Percentiles rank a stretch among this genome's conserved stretches.
Conservation (phyloP, 2,797 vertebrate genomes). For the Tokudaia muenninki region DNA sequence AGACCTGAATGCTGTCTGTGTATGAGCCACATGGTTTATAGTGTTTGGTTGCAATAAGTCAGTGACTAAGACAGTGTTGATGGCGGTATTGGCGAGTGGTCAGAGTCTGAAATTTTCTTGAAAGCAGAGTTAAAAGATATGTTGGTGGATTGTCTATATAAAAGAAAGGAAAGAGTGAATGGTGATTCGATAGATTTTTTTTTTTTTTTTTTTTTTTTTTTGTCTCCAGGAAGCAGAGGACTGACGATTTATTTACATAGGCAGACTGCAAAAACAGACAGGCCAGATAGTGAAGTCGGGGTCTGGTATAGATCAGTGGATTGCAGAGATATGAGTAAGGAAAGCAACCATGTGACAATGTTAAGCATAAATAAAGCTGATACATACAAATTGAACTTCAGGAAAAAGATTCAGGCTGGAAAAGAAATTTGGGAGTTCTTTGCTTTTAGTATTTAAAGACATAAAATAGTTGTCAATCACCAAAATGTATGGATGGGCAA, state of each 20-base stretch:
- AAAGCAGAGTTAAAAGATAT: constrained; percentile 11
- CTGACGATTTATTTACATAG: constrained; percentile 22
- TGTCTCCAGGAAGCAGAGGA: background rate
- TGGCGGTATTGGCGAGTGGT: background rate
- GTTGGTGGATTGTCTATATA: background rate
- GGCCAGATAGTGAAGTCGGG: background rate
- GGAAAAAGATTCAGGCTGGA: background rate
- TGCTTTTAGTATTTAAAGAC: constrained; percentile 28
- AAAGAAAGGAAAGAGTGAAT: constrained; percentile 6
- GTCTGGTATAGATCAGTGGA: background rate
- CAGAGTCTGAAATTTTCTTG: constrained; percentile 11
- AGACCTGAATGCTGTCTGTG: background rate
- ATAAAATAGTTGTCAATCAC: background rate
- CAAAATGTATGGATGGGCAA: background rate
- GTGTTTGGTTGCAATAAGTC: background rate
- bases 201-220: background rate
- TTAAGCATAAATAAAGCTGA: background rate
- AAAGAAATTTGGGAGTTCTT: background rate
- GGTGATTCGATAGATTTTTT: background rate
- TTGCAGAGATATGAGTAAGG: background rate
- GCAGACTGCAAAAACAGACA: constrained; percentile 14
- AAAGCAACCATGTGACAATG: constrained; percentile 5
- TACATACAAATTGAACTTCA: background rate
- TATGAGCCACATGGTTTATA: background rate
- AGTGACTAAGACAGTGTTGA: background rate